phyloP scores from a whole-genome alignment of 2,113 vertebrate species.

The Gasterosteus aculeatus region DNA sequence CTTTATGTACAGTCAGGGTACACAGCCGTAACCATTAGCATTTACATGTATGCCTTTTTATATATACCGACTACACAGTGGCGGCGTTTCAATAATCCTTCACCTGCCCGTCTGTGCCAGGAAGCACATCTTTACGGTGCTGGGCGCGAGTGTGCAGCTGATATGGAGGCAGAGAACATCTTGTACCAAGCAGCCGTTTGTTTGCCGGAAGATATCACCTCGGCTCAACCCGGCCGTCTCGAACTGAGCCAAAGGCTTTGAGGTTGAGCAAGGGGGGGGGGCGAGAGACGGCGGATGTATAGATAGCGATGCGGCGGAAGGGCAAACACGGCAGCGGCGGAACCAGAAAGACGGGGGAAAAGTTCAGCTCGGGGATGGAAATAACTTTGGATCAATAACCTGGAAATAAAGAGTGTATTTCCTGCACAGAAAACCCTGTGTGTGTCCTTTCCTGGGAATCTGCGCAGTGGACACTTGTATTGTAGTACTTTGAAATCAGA shows the following conservation, averaged over 20 bases:
- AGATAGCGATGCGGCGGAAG: slow-evolving; percentile 46
- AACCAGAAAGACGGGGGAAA: slow-evolving; percentile 32
- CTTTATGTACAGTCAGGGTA: background rate
- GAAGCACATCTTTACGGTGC: slow-evolving; percentile 23
- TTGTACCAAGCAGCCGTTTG: slow-evolving; percentile 62
- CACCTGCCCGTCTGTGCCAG: background rate
- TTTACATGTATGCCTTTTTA: too few species aligned
- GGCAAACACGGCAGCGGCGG: slow-evolving; percentile 38
- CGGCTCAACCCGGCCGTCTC: slow-evolving; percentile 54
- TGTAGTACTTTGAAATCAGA: slow-evolving; percentile 42
- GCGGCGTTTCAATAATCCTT: background rate
- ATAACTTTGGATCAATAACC: background rate
- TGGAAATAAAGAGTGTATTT: slow-evolving; percentile 11
- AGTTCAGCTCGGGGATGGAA: slow-evolving; percentile 16
- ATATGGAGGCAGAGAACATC: slow-evolving; percentile 46
- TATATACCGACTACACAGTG: background rate
- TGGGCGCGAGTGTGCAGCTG: slow-evolving; percentile 14
- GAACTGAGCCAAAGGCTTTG: slow-evolving; percentile 57
- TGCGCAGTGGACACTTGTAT: slow-evolving; percentile 10
- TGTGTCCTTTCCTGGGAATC: background rate
- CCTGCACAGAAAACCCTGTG: slow-evolving; percentile 1
- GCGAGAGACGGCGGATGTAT: slow-evolving; percentile 43
- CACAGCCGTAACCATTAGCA: too few species aligned
- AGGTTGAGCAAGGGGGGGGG: slow-evolving; percentile 50
- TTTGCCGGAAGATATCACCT: slow-evolving; percentile 68